Base-by-base conservation (phyloP, 2,888 invertebrate species). In the Bombyx huttoni region DNA sequence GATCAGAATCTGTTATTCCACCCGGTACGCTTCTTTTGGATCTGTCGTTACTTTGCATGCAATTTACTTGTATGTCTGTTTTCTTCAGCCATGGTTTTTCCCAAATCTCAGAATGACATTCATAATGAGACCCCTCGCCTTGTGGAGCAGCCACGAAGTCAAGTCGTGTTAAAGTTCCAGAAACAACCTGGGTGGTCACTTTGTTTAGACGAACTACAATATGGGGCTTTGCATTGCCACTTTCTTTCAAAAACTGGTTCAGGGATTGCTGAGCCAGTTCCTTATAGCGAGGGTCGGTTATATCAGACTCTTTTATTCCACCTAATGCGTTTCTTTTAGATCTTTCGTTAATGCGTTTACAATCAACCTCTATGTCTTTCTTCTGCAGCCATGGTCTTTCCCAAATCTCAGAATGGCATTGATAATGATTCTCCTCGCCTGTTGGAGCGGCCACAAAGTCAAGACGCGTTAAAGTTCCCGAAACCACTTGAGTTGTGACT, bases 91-190 rank as follows among this genome's bases (percentile, higher is more conserved):
- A 93, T 0, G 87, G 76, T 51, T 79, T 82, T 24, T 91, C 88
- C 91, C 91, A 92, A 46, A 92, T 78, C 35, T 72, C 59, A 33
- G 91, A 77, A 34, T 74, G 55, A 58, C 91, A 91, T 13, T 54
- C 5, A 63, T 56, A 5, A 51, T 48, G 83, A 61, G 54, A 34
- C 13, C 33, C 46, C 8, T 51, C 47, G 12, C 13, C 13, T 1
- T 40, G 50, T 0, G 60, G 56, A 2, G 50, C 50, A 8, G 60
- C 59, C n/a, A 53, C 54, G 47, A 67, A 68, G 46, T 61, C 48
- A 34, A 92, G 84, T 63, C 74, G 88, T 10, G 88, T 89, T 33
- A 78, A 53, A 1, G 55, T 51, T 7, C 91, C 91, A 9, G 86
- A 58, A 0, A 90, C 91, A 0, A 89, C 69, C 68, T 90, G 89